Evolutionary conservation across 23 tunicate species (phyloP).

Genomic region (Ciona savignyi): DNA sequence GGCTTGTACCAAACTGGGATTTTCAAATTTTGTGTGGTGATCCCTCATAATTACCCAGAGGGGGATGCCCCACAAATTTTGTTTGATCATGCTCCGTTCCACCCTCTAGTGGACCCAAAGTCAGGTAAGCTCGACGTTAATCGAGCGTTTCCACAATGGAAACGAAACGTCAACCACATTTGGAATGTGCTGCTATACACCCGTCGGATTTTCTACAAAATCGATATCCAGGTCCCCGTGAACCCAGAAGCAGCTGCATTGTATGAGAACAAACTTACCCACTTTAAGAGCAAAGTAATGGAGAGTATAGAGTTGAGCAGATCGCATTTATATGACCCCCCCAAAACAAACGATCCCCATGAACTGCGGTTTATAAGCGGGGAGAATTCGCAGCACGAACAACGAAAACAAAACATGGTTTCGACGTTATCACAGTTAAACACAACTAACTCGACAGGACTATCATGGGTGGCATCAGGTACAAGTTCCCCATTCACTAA

Average conservation of each 20-base stretch:
- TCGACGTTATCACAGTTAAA: not conserved
- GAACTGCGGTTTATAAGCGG: conserved; percentile 48
- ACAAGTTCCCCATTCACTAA: conserved; percentile 51
- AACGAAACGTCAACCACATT: conserved; percentile 70
- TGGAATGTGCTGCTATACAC: conserved; percentile 76
- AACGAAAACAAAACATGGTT: conserved; percentile 18
- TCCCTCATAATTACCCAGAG: conserved; percentile 82
- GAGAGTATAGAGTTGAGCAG: conserved; percentile 64
- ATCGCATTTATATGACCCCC: conserved; percentile 60
- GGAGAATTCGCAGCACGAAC: not conserved
- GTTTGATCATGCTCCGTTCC: conserved; percentile 80
- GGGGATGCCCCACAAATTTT: conserved; percentile 81
- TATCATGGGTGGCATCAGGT: conserved; percentile 84
- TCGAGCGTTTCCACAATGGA: conserved; percentile 80
- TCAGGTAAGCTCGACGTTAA: conserved; percentile 71
- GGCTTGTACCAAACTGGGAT: conserved; percentile 88
- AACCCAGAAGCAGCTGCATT: conserved; percentile 82
- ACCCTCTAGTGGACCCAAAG: conserved; percentile 70
- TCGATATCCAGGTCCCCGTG: conserved; percentile 49
- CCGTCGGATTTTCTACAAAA: conserved; percentile 80
- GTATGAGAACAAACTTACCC: conserved; percentile 55
- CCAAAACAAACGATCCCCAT: conserved; percentile 91
- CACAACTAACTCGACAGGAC: conserved; percentile 14
- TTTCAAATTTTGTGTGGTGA: conserved; percentile 84
- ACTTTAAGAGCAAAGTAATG: conserved; percentile 39